Evolutionary conservation across 2,888 invertebrate genomes (phyloP).

Genomic region (Synergus gifuensis): DNA sequence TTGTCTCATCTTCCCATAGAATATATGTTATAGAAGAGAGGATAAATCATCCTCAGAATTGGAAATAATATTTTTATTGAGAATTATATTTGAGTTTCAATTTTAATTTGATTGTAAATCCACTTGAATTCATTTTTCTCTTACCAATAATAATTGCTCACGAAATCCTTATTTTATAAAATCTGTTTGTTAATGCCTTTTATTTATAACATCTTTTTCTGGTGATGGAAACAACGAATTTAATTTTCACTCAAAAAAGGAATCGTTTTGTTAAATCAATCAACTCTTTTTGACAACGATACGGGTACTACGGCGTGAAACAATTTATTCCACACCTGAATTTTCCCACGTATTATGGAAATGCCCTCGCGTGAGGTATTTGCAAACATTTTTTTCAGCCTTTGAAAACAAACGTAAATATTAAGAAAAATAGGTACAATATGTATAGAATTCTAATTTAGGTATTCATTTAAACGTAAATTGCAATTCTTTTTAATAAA

Average conservation of each 20-base stretch:
- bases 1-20: background rate
- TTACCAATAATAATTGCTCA: no score
- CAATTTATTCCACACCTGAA: conserved; percentile 32
- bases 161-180: no score
- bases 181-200: no score
- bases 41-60: background rate
- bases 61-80: background rate
- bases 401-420: background rate
- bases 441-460: background rate
- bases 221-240: no score
- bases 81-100: no score
- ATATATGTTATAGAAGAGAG: background rate
- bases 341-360: conserved; percentile 38
- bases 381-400: background rate
- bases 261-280: conserved; percentile 27
- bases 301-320: conserved; percentile 27
- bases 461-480: no score
- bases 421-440: background rate
- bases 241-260: background rate
- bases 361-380: conserved; percentile 11
- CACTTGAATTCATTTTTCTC: no score
- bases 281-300: conserved; percentile 23
- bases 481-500: no score
- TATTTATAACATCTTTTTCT: no score
- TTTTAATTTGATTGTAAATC: no score